Base-by-base conservation (phyloP, 2,888 invertebrate genomes). In the Cristatella mucedo region DNA sequence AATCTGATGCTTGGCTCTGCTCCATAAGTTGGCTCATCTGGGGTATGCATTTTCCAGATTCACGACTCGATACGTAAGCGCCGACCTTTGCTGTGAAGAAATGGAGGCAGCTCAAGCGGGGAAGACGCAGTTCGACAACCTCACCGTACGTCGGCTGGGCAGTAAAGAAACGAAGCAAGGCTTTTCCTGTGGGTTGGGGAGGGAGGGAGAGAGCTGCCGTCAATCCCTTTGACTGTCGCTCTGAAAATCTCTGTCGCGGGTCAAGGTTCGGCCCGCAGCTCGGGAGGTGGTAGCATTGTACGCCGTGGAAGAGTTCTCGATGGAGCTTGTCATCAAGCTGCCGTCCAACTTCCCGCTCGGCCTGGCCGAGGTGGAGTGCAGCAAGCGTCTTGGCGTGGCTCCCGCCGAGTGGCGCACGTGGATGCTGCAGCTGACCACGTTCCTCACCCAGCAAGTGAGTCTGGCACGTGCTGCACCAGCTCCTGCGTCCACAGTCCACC, bases 281-380 rank as follows among this genome's bases (percentile, higher is more conserved):
- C 69, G 80, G 44, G 85, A 87, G 71, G 79, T 87, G 33, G 68
- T 76, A 26, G 85, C 86, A 16, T 71, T 74, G 11, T 85, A 86
- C 65, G 73, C 74, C 15, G 75, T 89, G 48, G 58, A 61, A 29
- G 63, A 65, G 36, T 55, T 59, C n/a, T 55, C 53, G 33, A 76
- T 89, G 63, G 82, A 83, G 63, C 70, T 93, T 46, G 70, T 74
- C 19, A 77, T 93, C 50, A 70, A 73, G 33, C 69, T 93, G 48
- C 79, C 87, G 0, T 59, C 69, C 19, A 83, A 86, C 66, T 81
- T 86, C 72, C 93, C 93, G 1, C 72, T 93, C 26, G 76, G 77
- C 1, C 73, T 76, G 4, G 76, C 83, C 0, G 74, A 72, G 32
- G 78, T 87, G 1, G 74, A 77, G 42, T 55, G 59, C 44, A 60